Base-by-base conservation (phyloP, 2,888 invertebrate species). In the Desoria tigrina region DNA sequence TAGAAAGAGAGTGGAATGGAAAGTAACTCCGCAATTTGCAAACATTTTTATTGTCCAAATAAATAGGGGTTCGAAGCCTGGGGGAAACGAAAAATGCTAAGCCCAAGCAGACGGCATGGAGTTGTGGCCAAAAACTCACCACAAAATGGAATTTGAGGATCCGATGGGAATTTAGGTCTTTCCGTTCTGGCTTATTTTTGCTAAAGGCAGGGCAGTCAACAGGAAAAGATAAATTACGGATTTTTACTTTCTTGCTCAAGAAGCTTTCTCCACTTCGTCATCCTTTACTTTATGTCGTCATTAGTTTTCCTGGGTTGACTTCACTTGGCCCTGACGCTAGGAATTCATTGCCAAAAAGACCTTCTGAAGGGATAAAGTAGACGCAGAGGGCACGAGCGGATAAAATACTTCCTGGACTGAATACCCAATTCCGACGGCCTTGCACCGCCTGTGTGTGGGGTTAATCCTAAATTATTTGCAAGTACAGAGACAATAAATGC, bases 211-310 rank as follows among this genome's bases (percentile, higher is more conserved):
- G 21, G 51, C 51, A 51, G 51, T 51, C 51, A 51, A 51, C 51
- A 51, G 51, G 51, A 51, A 51, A 51, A 51, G 51, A 51, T 51
- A 51, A 51, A 51, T 51, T 51, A 51, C 51, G 51, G 26, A 51
- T 24, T 51, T 51, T 51, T 51, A 45, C 45, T 45, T 45, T 45
- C n/a, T n/a, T 16, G 9, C 45, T 45, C 18, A 24, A 51, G 26
- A 26, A 26, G 24, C 51, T 51, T 51, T 51, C 51, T 51, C 51
- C 51, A 51, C 51, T 51, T 51, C 51, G 51, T 51, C 51, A 51
- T 51, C 51, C 21, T 26, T 51, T 21, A 51, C 24, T 26, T 51
- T 51, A 51, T 51, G 51, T 51, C 51, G 51, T 51, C 51, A 26
- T 51, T 51, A 51, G 24, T 51, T 51, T 51, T 26, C 51, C 26